A percentile compares a stretch with the other conserved stretches of the same genome.
phyloP scores from a whole-genome alignment of 2,888 invertebrate genomes.

The Pinctada fucata region DNA sequence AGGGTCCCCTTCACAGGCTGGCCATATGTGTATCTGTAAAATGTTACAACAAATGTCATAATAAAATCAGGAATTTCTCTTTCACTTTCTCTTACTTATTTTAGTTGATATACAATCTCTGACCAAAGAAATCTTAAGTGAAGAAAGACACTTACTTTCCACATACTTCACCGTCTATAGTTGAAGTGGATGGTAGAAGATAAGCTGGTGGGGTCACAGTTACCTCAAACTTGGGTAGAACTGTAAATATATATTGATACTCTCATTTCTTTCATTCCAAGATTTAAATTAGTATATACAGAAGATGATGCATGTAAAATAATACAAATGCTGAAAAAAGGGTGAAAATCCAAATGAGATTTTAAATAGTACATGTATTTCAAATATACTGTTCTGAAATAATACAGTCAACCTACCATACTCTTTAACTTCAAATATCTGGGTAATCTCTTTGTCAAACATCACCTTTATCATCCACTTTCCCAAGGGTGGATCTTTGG shows the following conservation, averaged over 20 bases:
- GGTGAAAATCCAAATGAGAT: no score
- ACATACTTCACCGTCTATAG: conserved; percentile 67
- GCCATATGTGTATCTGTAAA: conserved; percentile 83
- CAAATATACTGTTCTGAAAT: no score
- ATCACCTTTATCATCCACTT: conserved; percentile 62
- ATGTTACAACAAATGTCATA: conserved; percentile 1
- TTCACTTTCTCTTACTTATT: no score
- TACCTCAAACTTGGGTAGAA: conserved; percentile 95
- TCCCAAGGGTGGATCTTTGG: conserved; percentile 64
- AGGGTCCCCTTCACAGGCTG: conserved; percentile 86
- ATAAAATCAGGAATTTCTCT: no score
- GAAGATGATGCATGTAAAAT: not conserved
- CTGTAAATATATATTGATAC: conserved; percentile 70
- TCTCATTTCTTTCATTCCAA: not conserved
- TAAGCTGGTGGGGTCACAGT: conserved; percentile 85
- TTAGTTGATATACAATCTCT: no score
- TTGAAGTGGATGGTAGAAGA: conserved; percentile 69
- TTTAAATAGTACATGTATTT: no score
- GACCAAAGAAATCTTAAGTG: no score
- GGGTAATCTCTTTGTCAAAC: conserved; percentile 42
- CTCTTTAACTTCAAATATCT: conserved; percentile 66
- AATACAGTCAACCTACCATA: conserved; percentile 57
- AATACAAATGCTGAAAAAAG: no score
- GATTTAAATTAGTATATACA: not conserved
- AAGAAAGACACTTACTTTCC: conserved; percentile 79